A percentile compares a stretch with the other conserved stretches of the same genome.
These are phyloP conservation scores for Psylliodes chrysocephalus DNA, from an alignment of 2,888 invertebrate genomes.

Conservation along the genomic window DNA sequence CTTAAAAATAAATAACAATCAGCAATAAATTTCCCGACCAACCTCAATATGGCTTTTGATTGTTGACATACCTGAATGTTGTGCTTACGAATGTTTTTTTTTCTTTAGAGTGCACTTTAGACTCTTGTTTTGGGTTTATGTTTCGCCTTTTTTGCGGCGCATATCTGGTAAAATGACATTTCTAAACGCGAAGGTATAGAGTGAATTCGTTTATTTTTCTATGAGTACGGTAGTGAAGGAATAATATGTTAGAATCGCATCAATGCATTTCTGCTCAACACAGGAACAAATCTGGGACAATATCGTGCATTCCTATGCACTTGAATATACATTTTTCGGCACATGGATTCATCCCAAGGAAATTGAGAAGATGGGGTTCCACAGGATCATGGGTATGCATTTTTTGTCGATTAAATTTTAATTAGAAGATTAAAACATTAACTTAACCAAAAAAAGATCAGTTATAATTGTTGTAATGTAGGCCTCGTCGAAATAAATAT, in stretches of 20 bases:
- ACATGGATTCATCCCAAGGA: conserved; percentile 71
- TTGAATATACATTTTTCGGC: conserved; percentile 68
- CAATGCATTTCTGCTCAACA: conserved; percentile 54
- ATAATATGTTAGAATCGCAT: conserved; percentile 57
- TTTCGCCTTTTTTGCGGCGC: conserved; percentile 12
- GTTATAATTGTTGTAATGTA: too few species aligned
- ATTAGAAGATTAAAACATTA: too few species aligned
- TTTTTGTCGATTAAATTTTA: not conserved
- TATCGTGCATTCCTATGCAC: conserved; percentile 67
- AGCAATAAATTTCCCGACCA: conserved; percentile 10
- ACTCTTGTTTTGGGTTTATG: conserved; percentile 32
- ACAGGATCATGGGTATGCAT: conserved; percentile 76
- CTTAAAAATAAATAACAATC: too few species aligned
- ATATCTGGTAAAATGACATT: conserved; percentile 7
- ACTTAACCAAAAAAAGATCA: too few species aligned
- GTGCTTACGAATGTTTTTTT: conserved; percentile 37
- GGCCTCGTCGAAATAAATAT: too few species aligned
- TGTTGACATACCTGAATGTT: conserved; percentile 29
- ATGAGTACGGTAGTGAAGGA: conserved; percentile 4
- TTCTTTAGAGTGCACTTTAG: conserved; percentile 38
- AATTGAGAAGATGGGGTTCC: conserved; percentile 77
- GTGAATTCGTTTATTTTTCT: not conserved
- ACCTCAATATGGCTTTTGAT: conserved; percentile 16
- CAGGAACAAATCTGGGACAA: conserved; percentile 60
- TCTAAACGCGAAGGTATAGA: not conserved